A percentile compares a stretch with the other conserved stretches of the same genome.
These are phyloP conservation scores for Chelonoidis abingdonii DNA, from an alignment of 2,113 vertebrate species.

Conservation along the genomic window DNA sequence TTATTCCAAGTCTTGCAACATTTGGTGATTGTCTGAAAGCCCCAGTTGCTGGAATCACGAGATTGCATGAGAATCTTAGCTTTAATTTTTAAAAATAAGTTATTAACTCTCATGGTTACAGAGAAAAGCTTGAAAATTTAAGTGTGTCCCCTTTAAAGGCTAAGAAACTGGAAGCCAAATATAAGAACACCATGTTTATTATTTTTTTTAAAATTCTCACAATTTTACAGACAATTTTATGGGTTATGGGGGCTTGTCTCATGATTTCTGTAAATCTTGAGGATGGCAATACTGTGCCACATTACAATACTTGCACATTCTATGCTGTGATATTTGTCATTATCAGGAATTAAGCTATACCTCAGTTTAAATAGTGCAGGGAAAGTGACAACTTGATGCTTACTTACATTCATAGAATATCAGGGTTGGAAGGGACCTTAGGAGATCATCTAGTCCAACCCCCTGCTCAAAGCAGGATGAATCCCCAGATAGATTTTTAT, in stretches of 20 bases:
- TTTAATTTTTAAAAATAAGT: background rate
- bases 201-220: fast-evolving
- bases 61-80: background rate
- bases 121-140: background rate
- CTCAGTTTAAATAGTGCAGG: background rate
- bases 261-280: fast-evolving
- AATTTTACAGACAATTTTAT: background rate
- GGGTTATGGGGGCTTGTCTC: background rate
- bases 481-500: no score
- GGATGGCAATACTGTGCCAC: fast-evolving
- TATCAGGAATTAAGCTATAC: fast-evolving
- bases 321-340: background rate
- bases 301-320: fast-evolving
- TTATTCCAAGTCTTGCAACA: background rate
- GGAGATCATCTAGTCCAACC: no score
- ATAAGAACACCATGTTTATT: background rate
- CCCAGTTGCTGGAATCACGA: slow-evolving; percentile 4
- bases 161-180: background rate
- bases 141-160: fast-evolving
- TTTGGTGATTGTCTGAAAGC: background rate
- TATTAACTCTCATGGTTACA: background rate
- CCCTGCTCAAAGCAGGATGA: no score
- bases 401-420: background rate
- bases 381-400: background rate
- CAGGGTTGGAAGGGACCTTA: no score